Conservation (phyloP, 1,140 invertebrate genomes). For the Dendrolimus kikuchii region DNA sequence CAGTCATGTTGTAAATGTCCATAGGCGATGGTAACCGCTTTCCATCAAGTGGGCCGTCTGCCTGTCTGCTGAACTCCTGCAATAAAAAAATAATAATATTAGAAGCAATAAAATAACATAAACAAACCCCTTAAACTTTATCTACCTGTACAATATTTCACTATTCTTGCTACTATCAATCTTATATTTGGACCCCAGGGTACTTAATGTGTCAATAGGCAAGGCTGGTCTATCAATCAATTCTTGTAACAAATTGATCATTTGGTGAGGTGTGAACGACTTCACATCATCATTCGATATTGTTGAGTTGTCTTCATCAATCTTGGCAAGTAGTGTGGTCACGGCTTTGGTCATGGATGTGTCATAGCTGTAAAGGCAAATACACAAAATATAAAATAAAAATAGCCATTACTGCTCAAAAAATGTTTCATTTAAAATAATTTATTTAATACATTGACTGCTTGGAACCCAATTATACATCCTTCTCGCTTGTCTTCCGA, state of each 20-base stretch:
- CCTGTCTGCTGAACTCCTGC: too few species aligned
- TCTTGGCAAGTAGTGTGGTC: constrained; percentile 75
- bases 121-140: constrained; percentile 15
- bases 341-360: constrained; percentile 79
- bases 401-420: too few species aligned
- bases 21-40: too few species aligned
- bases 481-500: too few species aligned
- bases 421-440: too few species aligned
- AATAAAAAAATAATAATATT: too few species aligned
- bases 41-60: too few species aligned
- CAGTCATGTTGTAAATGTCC: too few species aligned
- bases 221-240: constrained; percentile 75
- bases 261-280: constrained; percentile 78
- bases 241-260: constrained; percentile 81
- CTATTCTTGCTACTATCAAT: constrained; percentile 80
- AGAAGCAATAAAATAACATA: neutral
- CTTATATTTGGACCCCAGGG: constrained; percentile 79
- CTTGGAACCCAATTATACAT: too few species aligned
- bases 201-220: constrained; percentile 74
- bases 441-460: too few species aligned
- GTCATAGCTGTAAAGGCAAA: constrained; percentile 76
- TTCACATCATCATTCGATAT: constrained; percentile 24
- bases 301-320: constrained; percentile 41
- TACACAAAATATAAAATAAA: too few species aligned
- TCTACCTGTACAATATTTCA: constrained; percentile 87